Base-by-base conservation (phyloP, 1,140 invertebrate genomes). In the Bombyx mandarina region DNA sequence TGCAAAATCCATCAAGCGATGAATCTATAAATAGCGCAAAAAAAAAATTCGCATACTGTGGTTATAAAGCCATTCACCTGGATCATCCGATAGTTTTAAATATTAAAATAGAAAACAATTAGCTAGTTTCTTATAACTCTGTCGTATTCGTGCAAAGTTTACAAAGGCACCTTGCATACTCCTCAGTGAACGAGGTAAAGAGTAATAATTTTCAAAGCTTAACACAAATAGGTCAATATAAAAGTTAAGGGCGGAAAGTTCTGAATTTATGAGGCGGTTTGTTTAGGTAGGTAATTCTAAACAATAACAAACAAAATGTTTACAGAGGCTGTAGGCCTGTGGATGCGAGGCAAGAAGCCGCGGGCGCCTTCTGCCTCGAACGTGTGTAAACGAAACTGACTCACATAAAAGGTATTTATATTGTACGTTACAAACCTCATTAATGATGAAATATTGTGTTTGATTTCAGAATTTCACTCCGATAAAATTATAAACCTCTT, bases 221-320 rank as follows among this genome's bases (percentile, higher is more conserved):
- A 61, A 50, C 56, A 54, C 46, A 35, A 35, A 35, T 35, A 35
- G 26, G 26, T 35, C 26, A 35, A 35, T 35, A 35, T 67, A 63
- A 67, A 65, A 66, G 64, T 71, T 71, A 52, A 55, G 60, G 63
- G 59, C 60, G 64, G 57, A 69, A 70, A 72, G 66, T 69, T 73
- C 54, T 56, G 54, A 65, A 71, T 72, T 69, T 73, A 69, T 69
- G 61, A 64, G 56, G 55, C 59, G 65, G 66, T 65, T 67, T 64
- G 65, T 67, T 75, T 75, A 57, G 60, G 67, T 68, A 64, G 52
- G 73, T 76, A 76, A 77, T 72, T 72, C 69, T 66, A 73, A 76
- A 75, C 70, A 76, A 74, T 73, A 79, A 79, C 68, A 66, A 67
- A 35, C 26, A 35, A 35, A 69, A 63, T 66, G 60, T 67, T 47